A percentile compares a stretch with the other conserved stretches of the same genome.
Conservation (phyloP, 2,888 invertebrate species). For the Meteorus cinctellus region DNA sequence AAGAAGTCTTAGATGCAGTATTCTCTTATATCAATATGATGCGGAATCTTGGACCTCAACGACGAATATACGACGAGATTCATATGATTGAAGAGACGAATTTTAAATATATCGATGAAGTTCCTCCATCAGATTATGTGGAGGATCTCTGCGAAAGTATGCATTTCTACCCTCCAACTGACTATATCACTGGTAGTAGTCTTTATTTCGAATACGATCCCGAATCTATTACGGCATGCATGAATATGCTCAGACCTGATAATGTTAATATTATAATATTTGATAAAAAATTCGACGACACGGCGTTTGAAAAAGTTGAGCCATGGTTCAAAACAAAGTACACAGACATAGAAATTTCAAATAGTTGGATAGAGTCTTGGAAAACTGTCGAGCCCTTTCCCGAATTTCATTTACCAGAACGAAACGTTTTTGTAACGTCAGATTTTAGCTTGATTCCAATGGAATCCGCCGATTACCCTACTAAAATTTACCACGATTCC, state of each 20-base stretch:
- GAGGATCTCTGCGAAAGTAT: constrained; percentile 85
- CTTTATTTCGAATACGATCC: constrained; percentile 86
- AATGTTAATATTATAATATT: constrained; percentile 82
- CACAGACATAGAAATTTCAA: constrained; percentile 79
- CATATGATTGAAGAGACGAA: constrained; percentile 81
- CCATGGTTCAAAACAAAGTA: constrained; percentile 91
- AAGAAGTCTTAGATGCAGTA: constrained; percentile 83
- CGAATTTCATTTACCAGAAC: constrained; percentile 81
- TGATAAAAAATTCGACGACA: constrained; percentile 77
- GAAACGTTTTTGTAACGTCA: constrained; percentile 83
- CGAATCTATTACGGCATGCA: constrained; percentile 77
- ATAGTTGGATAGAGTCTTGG: constrained; percentile 80
- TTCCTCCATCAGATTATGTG: constrained; percentile 84
- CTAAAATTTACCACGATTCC: constrained; percentile 76
- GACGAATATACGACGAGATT: constrained; percentile 77
- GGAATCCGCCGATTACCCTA: constrained; percentile 75
- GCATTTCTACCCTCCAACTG: constrained; percentile 85
- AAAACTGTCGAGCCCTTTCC: constrained; percentile 75
- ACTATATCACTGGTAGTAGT: constrained; percentile 85
- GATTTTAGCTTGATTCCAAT: constrained; percentile 79
- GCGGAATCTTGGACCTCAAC: constrained; percentile 79
- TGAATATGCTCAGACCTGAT: constrained; percentile 79
- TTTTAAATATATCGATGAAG: constrained; percentile 80
- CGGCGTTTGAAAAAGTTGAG: constrained; percentile 80
- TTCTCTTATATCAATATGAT: constrained; percentile 88